These are phyloP conservation scores for Cairina moschata DNA, from an alignment of 2,113 vertebrate genomes.

Conservation along the genomic window DNA sequence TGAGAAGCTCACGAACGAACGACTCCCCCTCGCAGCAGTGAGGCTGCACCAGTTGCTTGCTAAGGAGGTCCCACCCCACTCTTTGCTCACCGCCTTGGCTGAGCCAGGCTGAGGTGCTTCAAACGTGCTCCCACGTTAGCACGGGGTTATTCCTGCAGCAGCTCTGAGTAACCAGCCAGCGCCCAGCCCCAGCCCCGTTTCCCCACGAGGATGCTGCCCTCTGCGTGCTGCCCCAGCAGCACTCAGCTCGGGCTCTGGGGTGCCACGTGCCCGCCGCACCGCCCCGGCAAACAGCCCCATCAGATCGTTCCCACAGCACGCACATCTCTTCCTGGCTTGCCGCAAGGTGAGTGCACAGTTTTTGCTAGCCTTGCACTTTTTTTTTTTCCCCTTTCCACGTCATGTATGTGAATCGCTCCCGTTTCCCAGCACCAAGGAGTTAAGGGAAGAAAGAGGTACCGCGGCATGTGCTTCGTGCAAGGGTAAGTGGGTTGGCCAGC, in stretches of 20 bases:
- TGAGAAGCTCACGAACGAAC: background rate
- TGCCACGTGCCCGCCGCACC: background rate
- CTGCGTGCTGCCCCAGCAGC: background rate
- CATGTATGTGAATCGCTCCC: background rate
- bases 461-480: constrained; percentile 6
- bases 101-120: background rate
- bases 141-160: background rate
- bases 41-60: background rate
- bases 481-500: constrained; percentile 2
- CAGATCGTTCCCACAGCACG: background rate
- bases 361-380: background rate
- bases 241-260: background rate
- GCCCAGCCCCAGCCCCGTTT: background rate
- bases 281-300: background rate
- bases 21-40: background rate
- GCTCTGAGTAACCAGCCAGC: constrained; percentile 3
- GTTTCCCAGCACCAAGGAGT: constrained; percentile 23
- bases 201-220: background rate
- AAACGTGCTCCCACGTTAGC: background rate
- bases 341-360: background rate
- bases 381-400: background rate
- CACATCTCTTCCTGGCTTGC: background rate
- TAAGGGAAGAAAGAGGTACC: constrained; percentile 29
- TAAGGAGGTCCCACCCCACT: background rate
- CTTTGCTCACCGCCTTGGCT: background rate